These are phyloP conservation scores for Ommatoiulus sabulosus DNA, from an alignment of 2,888 invertebrate species.

Conservation along the genomic window DNA sequence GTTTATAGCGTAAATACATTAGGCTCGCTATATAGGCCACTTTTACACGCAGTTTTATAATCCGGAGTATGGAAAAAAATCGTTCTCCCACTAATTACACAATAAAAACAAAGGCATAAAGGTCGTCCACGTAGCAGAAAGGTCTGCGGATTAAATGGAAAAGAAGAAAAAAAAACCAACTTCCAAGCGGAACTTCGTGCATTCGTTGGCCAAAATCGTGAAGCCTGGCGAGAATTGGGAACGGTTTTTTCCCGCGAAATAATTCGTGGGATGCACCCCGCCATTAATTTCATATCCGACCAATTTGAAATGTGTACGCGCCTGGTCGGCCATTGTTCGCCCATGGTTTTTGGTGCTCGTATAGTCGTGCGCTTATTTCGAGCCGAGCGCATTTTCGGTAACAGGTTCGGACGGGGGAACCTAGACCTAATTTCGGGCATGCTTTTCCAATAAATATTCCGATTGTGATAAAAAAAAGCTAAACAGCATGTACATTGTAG, in stretches of 20 bases:
- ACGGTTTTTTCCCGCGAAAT: neutral
- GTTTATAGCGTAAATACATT: neutral
- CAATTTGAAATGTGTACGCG: neutral
- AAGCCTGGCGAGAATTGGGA: neutral
- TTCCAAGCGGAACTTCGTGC: conserved; percentile 13
- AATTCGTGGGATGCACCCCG: conserved; percentile 11
- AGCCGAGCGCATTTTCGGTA: neutral
- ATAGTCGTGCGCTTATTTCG: neutral
- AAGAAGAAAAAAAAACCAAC: neutral
- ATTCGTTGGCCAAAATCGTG: conserved; percentile 15
- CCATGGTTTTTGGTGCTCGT: neutral
- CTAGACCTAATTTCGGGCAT: neutral
- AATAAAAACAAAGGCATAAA: conserved; percentile 36
- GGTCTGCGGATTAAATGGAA: neutral
- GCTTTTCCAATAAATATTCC: conserved; percentile 28
- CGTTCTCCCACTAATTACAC: conserved; percentile 9
- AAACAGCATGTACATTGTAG: conserved; percentile 8
- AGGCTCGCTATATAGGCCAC: neutral
- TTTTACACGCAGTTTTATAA: neutral
- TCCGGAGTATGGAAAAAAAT: conserved; percentile 4
- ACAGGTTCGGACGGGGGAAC: conserved; percentile 21
- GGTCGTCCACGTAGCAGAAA: neutral
- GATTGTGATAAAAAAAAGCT: conserved; percentile 17
- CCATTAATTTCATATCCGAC: conserved; percentile 11
- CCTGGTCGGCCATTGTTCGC: neutral